A percentile compares a stretch with the other conserved stretches of the same genome.
Evolutionary conservation across 2,113 vertebrate species (phyloP).

Genomic region (Notarius quadriscutis): DNA sequence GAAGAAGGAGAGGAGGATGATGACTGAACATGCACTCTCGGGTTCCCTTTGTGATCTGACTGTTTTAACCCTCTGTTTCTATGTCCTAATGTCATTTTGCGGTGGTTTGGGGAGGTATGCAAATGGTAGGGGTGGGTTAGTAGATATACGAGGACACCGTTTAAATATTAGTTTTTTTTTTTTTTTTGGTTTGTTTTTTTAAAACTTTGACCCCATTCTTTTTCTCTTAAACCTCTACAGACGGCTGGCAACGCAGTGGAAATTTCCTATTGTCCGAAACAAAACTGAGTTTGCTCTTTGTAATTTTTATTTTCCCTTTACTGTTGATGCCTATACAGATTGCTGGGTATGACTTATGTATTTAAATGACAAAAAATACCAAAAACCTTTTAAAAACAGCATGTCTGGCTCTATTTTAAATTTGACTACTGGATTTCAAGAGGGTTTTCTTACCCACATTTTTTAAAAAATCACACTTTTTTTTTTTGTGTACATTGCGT

Average conservation of each 20-base stretch:
- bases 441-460: constrained; percentile 65
- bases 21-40: constrained; percentile 70
- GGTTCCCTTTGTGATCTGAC: constrained; percentile 87
- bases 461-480: constrained; percentile 61
- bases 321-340: constrained; percentile 66
- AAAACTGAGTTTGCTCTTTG: constrained; percentile 66
- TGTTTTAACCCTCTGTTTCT: constrained; percentile 85
- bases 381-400: constrained; percentile 71
- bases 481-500: constrained; percentile 59
- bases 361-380: constrained; percentile 66
- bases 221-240: constrained; percentile 60
- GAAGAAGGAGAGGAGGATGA: constrained; percentile 94
- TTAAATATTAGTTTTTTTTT: constrained; percentile 68
- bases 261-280: constrained; percentile 65
- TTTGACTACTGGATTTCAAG: constrained; percentile 76
- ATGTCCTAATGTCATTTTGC: constrained; percentile 81
- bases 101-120: constrained; percentile 82
- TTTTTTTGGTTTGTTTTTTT: constrained; percentile 41
- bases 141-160: constrained; percentile 73
- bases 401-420: constrained; percentile 76
- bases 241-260: constrained; percentile 63
- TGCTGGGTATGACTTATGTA: constrained; percentile 69
- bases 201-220: constrained; percentile 45
- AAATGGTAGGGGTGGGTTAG: constrained; percentile 65
- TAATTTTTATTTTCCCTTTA: constrained; percentile 65